A percentile compares a stretch with the other conserved stretches of the same genome.
Conservation (phyloP, 2,113 vertebrate species). For the Furnarius figulus region DNA sequence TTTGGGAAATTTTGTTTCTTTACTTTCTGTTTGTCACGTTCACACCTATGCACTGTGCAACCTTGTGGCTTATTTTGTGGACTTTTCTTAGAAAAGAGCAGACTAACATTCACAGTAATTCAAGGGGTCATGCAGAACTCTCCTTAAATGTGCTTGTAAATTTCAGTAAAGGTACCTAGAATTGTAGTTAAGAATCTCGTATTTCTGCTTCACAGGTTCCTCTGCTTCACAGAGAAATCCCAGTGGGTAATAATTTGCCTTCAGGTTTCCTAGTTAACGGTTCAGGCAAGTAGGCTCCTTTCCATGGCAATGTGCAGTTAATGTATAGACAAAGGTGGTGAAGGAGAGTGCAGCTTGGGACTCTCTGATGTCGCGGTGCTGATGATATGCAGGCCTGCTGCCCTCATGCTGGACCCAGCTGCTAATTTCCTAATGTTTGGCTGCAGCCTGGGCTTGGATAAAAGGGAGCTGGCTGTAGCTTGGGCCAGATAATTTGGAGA, state of each 20-base stretch:
- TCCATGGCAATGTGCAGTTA: background rate
- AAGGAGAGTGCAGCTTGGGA: background rate
- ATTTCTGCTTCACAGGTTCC: background rate
- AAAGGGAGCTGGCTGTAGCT: constrained; percentile 43
- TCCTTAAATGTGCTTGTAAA: background rate
- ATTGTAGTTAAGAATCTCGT: background rate
- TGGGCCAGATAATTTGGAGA: constrained; percentile 54
- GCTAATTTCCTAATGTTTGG: constrained; percentile 55
- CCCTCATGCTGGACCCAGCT: constrained; percentile 12
- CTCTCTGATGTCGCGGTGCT: background rate
- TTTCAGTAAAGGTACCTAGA: background rate
- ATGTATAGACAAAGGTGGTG: background rate
- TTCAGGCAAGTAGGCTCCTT: background rate
- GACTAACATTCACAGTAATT: background rate
- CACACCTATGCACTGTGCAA: background rate
- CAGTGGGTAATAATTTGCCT: background rate
- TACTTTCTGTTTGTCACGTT: background rate
- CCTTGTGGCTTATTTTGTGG: background rate
- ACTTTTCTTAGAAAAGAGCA: background rate
- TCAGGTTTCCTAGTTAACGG: background rate
- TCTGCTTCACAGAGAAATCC: background rate
- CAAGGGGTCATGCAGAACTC: background rate
- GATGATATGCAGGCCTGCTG: constrained; percentile 48
- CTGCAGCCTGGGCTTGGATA: constrained; percentile 9
- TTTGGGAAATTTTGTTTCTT: background rate